phyloP scores from a whole-genome alignment of 2,113 vertebrate genomes.

The Lathamus discolor region DNA sequence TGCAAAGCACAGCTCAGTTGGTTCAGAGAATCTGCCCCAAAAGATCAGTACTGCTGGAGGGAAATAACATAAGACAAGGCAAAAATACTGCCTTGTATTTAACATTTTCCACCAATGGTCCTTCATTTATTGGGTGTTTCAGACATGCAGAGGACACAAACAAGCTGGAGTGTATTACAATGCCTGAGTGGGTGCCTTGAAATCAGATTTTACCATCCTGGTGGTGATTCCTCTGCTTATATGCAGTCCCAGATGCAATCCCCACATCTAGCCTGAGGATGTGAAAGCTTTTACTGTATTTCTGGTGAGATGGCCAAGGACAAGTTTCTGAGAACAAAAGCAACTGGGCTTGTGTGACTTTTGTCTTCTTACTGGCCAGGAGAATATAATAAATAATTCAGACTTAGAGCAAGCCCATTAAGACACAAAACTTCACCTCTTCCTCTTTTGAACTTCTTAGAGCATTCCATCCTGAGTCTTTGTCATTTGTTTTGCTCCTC shows the following conservation, averaged over 20 bases:
- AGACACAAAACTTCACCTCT: background rate
- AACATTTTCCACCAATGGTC: background rate
- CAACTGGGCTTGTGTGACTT: background rate
- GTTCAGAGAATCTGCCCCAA: background rate
- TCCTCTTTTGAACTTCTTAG: background rate
- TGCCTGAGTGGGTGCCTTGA: background rate
- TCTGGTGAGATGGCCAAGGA: background rate
- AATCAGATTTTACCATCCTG: background rate
- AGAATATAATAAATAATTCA: background rate
- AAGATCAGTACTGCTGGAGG: background rate
- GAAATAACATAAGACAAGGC: background rate
- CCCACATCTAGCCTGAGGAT: background rate
- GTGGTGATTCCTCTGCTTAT: background rate
- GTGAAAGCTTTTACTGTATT: background rate
- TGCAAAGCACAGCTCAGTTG: background rate
- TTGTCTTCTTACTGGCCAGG: background rate
- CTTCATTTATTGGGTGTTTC: background rate
- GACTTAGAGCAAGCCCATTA: background rate
- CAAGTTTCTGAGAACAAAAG: background rate
- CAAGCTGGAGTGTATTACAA: background rate
- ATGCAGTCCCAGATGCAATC: background rate
- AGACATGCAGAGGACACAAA: background rate
- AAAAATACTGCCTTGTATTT: background rate
- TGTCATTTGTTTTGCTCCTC: background rate
- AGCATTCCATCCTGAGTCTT: background rate